Evolutionary conservation across 2,888 invertebrate species (phyloP).

Genomic region (Drosophila kokeensis): DNA sequence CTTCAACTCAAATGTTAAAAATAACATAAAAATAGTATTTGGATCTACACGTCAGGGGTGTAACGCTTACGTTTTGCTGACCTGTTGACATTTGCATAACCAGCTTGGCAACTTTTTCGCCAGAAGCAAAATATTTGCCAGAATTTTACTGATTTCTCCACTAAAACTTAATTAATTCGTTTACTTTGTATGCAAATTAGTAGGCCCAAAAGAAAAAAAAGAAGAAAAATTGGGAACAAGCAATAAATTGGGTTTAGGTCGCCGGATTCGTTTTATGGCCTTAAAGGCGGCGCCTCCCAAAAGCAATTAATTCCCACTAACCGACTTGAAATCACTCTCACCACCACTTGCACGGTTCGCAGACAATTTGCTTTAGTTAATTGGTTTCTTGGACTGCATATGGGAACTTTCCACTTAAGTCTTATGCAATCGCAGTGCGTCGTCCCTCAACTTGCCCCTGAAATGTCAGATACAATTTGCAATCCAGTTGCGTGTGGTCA

Average conservation of each 20-base stretch:
- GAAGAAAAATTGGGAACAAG: not conserved
- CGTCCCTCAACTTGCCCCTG: slow-evolving; percentile 19
- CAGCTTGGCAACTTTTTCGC: slow-evolving; percentile 23
- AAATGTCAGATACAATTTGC: slow-evolving; percentile 16
- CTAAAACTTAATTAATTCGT: slow-evolving; percentile 70
- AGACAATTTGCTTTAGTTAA: slow-evolving; percentile 76
- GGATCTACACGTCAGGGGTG: not conserved
- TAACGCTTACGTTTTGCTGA: slow-evolving; percentile 41
- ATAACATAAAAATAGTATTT: slow-evolving; percentile 49
- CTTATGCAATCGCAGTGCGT: slow-evolving; percentile 40
- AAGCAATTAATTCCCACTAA: slow-evolving; percentile 30
- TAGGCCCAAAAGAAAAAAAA: not conserved
- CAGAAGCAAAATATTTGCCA: slow-evolving; percentile 34
- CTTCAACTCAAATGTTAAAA: slow-evolving; percentile 54
- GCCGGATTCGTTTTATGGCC: slow-evolving; percentile 36
- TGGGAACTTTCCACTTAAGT: slow-evolving; percentile 40
- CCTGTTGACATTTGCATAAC: slow-evolving; percentile 78
- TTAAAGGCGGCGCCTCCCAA: slow-evolving; percentile 39
- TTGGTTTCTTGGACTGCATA: slow-evolving; percentile 60
- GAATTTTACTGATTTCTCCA: slow-evolving; percentile 47
- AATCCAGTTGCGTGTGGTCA: slow-evolving; percentile 6
- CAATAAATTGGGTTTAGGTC: slow-evolving; percentile 25
- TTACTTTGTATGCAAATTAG: slow-evolving; percentile 42
- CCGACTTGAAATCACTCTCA: slow-evolving; percentile 1
- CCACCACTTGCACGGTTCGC: slow-evolving; percentile 66